Conservation (phyloP, 2,113 vertebrate genomes). For the Petroica traversi region DNA sequence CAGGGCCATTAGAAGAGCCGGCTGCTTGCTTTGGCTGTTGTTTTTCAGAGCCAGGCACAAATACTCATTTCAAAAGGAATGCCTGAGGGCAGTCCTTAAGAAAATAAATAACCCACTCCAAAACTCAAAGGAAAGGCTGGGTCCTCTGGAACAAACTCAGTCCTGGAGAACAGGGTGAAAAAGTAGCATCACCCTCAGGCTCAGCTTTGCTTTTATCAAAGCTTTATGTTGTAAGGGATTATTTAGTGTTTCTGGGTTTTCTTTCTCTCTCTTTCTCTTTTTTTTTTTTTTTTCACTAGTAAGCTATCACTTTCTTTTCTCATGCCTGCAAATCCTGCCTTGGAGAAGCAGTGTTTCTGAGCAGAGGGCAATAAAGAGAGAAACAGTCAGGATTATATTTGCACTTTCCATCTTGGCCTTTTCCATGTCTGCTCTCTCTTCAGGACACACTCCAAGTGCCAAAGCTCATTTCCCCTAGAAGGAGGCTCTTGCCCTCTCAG, state of each 20-base stretch:
- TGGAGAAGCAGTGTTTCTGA: not conserved
- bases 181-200: constrained; percentile 34
- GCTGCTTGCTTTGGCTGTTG: not conserved
- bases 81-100: not conserved
- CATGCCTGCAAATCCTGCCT: not conserved
- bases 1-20: not conserved
- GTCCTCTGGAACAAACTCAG: not conserved
- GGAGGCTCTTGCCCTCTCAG: not conserved
- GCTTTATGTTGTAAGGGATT: constrained; percentile 39
- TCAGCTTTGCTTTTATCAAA: constrained; percentile 50
- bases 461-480: not conserved
- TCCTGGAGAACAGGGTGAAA: constrained; percentile 2
- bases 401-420: not conserved
- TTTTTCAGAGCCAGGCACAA: not conserved
- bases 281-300: not conserved
- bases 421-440: not conserved
- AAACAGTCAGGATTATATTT: not conserved
- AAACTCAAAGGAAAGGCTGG: not conserved
- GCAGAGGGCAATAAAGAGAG: not conserved
- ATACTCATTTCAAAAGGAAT: not conserved
- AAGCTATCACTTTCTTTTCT: not conserved
- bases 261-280: not conserved
- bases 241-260: not conserved
- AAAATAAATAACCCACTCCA: not conserved
- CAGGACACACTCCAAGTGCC: not conserved